Conservation (phyloP, 23 tunicate genomes). For the Trididemnum miniatum region DNA sequence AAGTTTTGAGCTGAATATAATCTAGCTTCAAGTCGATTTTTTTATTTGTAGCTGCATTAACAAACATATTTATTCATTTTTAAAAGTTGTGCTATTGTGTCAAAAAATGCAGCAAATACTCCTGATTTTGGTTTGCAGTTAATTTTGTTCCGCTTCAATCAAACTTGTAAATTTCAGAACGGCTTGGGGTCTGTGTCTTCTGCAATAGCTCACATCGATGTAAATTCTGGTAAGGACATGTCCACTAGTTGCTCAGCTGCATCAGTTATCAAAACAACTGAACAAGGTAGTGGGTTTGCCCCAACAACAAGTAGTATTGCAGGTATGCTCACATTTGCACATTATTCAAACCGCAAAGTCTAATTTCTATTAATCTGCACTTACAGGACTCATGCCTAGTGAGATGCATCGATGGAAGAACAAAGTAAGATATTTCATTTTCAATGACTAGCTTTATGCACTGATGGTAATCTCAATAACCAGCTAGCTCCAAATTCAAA, state of each 20-base stretch:
- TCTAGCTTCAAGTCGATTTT: too few species aligned
- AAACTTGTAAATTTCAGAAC: not conserved
- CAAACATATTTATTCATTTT: too few species aligned
- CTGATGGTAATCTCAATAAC: too few species aligned
- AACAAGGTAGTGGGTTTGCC: constrained; percentile 82
- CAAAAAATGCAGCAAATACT: too few species aligned
- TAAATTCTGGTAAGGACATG: constrained; percentile 15
- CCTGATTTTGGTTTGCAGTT: too few species aligned
- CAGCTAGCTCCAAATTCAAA: too few species aligned
- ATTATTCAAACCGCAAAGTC: not conserved
- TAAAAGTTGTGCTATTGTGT: too few species aligned
- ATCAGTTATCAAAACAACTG: constrained; percentile 50
- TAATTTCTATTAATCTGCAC: too few species aligned
- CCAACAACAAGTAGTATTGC: not conserved
- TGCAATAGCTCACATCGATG: not conserved
- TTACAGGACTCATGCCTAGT: not conserved
- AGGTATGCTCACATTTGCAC: not conserved
- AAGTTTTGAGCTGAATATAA: not conserved
- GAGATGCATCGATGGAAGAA: not conserved
- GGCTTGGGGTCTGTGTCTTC: not conserved
- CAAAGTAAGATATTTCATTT: not conserved
- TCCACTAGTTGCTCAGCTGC: constrained; percentile 46
- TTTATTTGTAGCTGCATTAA: too few species aligned
- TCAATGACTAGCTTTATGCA: too few species aligned
- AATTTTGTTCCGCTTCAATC: not conserved